Conservation (phyloP, 2,113 vertebrate species). For the Solenodon paradoxus region DNA sequence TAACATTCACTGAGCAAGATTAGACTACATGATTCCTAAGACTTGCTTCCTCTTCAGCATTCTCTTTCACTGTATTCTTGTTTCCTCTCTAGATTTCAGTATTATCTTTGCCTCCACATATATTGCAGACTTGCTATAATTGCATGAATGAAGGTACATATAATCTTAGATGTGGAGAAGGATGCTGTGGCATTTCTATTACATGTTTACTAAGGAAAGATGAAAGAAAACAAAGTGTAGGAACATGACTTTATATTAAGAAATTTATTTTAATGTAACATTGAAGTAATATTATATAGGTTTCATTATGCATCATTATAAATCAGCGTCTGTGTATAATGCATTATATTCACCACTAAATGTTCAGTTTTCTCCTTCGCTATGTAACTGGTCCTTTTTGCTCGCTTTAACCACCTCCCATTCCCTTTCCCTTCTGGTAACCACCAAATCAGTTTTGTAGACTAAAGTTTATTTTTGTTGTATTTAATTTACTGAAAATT, state of each 20-base stretch:
- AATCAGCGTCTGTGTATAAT: too few species aligned
- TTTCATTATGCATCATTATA: too few species aligned
- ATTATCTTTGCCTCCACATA: not conserved
- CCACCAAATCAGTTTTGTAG: too few species aligned
- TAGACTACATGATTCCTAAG: not conserved
- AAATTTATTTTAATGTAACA: too few species aligned
- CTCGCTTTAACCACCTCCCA: too few species aligned
- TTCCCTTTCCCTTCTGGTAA: too few species aligned
- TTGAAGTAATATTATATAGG: too few species aligned
- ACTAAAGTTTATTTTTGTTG: too few species aligned
- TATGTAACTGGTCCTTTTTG: too few species aligned
- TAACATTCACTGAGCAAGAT: constrained; percentile 31
- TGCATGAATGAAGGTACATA: not conserved
- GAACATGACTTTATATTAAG: not conserved
- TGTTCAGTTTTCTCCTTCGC: too few species aligned
- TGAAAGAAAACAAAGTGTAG: not conserved
- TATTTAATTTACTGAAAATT: too few species aligned
- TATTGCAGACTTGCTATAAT: not conserved
- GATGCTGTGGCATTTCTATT: not conserved
- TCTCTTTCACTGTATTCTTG: not conserved
- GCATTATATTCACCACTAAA: too few species aligned
- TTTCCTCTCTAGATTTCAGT: not conserved
- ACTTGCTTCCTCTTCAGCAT: not conserved
- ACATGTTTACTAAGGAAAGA: not conserved
- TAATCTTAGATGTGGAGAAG: not conserved